Evolutionary conservation across 2,113 vertebrate species (phyloP), one percentile per base, ranked within the genome.

Genomic region (Perccottus glenii): DNA sequence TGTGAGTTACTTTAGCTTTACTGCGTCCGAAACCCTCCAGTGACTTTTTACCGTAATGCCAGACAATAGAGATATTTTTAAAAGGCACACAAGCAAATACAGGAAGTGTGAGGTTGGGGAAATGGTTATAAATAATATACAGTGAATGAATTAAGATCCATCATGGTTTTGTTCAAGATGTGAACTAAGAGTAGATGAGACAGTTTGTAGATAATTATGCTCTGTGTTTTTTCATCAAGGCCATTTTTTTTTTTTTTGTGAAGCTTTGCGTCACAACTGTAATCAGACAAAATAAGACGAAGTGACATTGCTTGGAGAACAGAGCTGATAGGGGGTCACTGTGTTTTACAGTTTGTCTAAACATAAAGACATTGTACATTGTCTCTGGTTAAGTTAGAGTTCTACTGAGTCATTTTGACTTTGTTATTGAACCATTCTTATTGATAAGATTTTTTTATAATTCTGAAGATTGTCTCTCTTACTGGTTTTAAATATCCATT

Each of bases 21-120:
- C 14, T n/a, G 11, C 3, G 15, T 11, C 51, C 11, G 32, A 12
- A 35, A 6, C 52, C 32, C 32, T 36, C 33, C 52, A 9, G 52
- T 36, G 33, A 55, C 52, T 55, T 55, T 55, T 55, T 36, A 36
- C 52, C 33, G 6, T 12, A n/a, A 38, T 36, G 52, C n/a, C 33
- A 15, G 52, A 55, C 52, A 55, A 55, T 55, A 57, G 32, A 70
- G 36, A 53, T 38, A 38, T 19, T 57, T 49, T 46, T 53, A 49
- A 64, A 19, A 12, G 10, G 32, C 12, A 42, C 1, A 3, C 8
- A 9, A 15, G 9, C 14, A 70, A 50, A 62, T 51, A 15, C 27
- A 11, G 45, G 15, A 42, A 67, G 52, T 55, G 32, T 55, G 19
- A 27, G 19, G 19, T 27, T 27, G 19, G 19, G 19, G 19, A 27